Evolutionary conservation across 2,888 invertebrate species (phyloP).

Genomic region (Flabesymbios commensalis): DNA sequence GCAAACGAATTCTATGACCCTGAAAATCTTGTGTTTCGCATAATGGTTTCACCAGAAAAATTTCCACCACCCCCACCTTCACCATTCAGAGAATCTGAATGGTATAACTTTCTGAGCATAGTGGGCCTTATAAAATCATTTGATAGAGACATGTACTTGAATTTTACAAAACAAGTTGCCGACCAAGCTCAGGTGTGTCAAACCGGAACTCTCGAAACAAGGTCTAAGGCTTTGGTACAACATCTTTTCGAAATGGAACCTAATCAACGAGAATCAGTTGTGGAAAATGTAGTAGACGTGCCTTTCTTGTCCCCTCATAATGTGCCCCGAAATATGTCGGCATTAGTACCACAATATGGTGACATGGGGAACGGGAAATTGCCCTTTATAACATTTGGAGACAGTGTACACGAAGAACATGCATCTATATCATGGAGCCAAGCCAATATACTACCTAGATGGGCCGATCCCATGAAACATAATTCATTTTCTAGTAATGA

Average conservation of each 20-base stretch:
- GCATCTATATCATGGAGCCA: slow-evolving; percentile 26
- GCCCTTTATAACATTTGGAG: slow-evolving; percentile 23
- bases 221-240: slow-evolving; percentile 27
- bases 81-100: slow-evolving; percentile 26
- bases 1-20: slow-evolving; percentile 40
- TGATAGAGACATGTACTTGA: slow-evolving; percentile 23
- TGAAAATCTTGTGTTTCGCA: slow-evolving; percentile 32
- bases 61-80: slow-evolving; percentile 31
- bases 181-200: slow-evolving; percentile 15
- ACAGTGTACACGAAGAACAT: slow-evolving; percentile 17
- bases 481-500: not conserved
- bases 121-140: slow-evolving; percentile 28
- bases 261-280: slow-evolving; percentile 15
- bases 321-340: slow-evolving; percentile 7
- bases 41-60: slow-evolving; percentile 33
- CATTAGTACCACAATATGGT: slow-evolving; percentile 22
- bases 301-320: slow-evolving; percentile 21
- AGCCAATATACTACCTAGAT: slow-evolving; percentile 27
- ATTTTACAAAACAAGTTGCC: slow-evolving; percentile 26
- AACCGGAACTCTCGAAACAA: slow-evolving; percentile 13
- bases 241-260: slow-evolving; percentile 21
- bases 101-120: slow-evolving; percentile 23
- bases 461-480: slow-evolving; percentile 30
- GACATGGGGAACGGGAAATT: slow-evolving; percentile 20
- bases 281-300: slow-evolving; percentile 19